phyloP scores from a whole-genome alignment of 1,140 invertebrate species.

The Caerostris extrusa region DNA sequence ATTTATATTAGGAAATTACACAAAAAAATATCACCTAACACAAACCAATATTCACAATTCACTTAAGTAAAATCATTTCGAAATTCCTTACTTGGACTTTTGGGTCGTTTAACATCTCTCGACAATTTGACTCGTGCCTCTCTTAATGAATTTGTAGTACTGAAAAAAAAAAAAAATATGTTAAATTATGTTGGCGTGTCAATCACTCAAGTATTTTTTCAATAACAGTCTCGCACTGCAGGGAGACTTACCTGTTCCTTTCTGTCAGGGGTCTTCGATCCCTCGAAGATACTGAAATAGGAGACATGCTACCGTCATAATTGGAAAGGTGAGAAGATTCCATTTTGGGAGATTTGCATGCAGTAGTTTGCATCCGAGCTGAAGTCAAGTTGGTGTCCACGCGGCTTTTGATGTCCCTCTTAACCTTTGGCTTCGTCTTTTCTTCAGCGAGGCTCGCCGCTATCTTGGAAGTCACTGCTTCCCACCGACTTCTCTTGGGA shows the following conservation, averaged over 20 bases:
- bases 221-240: not conserved
- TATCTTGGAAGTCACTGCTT: constrained; percentile 82
- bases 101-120: constrained; percentile 18
- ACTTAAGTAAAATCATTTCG: not conserved
- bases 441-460: constrained; percentile 79
- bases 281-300: constrained; percentile 59
- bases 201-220: too few relatives aligned
- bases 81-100: constrained; percentile 65
- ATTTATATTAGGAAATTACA: too few relatives aligned
- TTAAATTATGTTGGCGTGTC: not conserved
- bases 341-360: constrained; percentile 54
- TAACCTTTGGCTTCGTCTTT: constrained; percentile 80
- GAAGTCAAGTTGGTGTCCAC: constrained; percentile 80
- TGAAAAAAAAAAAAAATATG: not conserved
- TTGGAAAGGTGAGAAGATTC: constrained; percentile 34
- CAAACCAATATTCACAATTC: too few relatives aligned
- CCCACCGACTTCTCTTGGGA: constrained; percentile 82
- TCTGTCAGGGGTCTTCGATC: constrained; percentile 51
- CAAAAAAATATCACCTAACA: too few relatives aligned
- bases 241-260: constrained; percentile 40
- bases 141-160: constrained; percentile 40
- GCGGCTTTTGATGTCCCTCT: constrained; percentile 81
- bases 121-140: constrained; percentile 22
- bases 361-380: constrained; percentile 58
- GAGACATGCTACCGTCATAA: constrained; percentile 63